Percentiles rank a stretch among this genome's conserved stretches.
phyloP scores from a whole-genome alignment of 1,140 invertebrate species.

The Ditylenchus dipsaci region DNA sequence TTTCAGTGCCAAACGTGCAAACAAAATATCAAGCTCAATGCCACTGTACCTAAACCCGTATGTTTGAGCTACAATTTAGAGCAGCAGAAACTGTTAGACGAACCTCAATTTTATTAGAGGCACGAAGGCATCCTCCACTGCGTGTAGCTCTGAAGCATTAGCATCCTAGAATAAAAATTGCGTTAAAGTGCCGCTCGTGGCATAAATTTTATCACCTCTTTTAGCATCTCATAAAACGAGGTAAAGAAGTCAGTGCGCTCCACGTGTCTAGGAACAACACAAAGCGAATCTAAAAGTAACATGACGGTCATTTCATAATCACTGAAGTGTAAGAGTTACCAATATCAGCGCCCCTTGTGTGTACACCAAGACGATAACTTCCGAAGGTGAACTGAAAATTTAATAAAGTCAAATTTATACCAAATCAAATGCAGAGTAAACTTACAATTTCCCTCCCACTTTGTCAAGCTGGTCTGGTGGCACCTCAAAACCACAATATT shows the following conservation, averaged over 20 bases:
- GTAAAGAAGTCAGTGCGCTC: slow-evolving; percentile 87
- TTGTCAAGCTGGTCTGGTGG: slow-evolving; percentile 71
- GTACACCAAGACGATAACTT: slow-evolving; percentile 84
- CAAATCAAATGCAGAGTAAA: too few species aligned
- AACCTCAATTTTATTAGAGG: slow-evolving; percentile 95
- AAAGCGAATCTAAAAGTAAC: slow-evolving; percentile 71
- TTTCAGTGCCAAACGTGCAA: slow-evolving; percentile 84
- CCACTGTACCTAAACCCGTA: slow-evolving; percentile 71
- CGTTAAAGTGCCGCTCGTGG: slow-evolving; percentile 31
- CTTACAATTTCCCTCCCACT: slow-evolving; percentile 82
- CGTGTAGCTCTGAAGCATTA: slow-evolving; percentile 62
- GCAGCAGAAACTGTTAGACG: too few species aligned
- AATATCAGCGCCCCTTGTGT: slow-evolving; percentile 88
- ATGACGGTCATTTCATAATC: neutral
- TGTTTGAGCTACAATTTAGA: too few species aligned
- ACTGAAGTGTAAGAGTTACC: slow-evolving; percentile 56
- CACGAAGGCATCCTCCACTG: slow-evolving; percentile 96
- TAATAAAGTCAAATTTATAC: too few species aligned
- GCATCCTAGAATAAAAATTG: slow-evolving; percentile 39
- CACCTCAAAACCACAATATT: slow-evolving; percentile 62
- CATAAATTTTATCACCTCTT: slow-evolving; percentile 65
- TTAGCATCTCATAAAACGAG: slow-evolving; percentile 85
- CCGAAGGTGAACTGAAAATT: slow-evolving; percentile 80
- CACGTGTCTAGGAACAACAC: slow-evolving; percentile 91
- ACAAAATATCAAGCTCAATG: slow-evolving; percentile 87